Conservation (phyloP, 2,888 invertebrate species). For the Aricia artaxerxes region DNA sequence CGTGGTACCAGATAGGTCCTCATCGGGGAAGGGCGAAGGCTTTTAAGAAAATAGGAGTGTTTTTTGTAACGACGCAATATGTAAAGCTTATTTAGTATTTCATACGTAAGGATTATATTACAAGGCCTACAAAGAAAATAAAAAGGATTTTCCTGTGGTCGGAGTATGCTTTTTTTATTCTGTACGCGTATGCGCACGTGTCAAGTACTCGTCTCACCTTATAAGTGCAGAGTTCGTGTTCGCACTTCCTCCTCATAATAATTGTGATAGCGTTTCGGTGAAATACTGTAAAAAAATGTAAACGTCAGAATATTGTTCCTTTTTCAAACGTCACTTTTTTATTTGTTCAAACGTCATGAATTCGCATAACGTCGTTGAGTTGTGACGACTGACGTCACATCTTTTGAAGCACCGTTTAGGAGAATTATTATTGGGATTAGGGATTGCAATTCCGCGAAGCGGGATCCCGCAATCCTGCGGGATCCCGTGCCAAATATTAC, state of each 20-base stretch:
- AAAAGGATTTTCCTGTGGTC: not conserved
- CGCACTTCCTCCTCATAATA: not conserved
- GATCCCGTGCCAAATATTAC: too few species aligned
- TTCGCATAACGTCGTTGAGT: too few species aligned
- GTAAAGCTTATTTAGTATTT: not conserved
- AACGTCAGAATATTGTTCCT: not conserved
- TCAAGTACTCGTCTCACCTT: constrained; percentile 21
- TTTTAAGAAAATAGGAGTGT: not conserved
- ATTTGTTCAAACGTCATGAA: not conserved
- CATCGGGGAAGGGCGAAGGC: too few species aligned
- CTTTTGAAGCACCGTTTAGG: too few species aligned
- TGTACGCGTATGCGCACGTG: not conserved
- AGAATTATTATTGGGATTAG: too few species aligned
- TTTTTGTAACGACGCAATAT: not conserved
- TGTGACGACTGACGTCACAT: too few species aligned
- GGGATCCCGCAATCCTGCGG: too few species aligned
- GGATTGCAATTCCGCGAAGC: too few species aligned
- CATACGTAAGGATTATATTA: not conserved
- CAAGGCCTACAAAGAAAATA: not conserved
- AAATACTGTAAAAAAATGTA: not conserved
- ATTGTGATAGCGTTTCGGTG: not conserved
- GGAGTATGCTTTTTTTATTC: not conserved
- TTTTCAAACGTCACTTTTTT: not conserved
- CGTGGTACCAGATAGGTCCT: too few species aligned
- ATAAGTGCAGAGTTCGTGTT: constrained; percentile 6